These are phyloP conservation scores for Melanotaenia pygmaea DNA, from an alignment of 2,797 vertebrate genomes.

Conservation along the genomic window DNA sequence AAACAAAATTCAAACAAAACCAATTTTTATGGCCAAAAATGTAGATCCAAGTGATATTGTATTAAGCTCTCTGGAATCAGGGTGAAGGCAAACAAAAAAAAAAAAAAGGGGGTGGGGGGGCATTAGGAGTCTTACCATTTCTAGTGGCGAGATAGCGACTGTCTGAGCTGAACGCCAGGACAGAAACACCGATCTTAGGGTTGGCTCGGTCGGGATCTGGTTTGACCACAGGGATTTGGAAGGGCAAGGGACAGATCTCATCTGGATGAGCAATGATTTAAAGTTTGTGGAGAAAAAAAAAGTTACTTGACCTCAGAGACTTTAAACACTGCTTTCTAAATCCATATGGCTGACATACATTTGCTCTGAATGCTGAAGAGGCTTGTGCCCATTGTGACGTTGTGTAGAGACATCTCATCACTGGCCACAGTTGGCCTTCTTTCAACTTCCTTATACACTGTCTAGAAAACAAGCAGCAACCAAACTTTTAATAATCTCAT, in stretches of 20 bases:
- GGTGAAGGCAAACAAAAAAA: neutral
- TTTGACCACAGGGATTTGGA: constrained; percentile 87
- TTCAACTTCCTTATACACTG: constrained; percentile 93
- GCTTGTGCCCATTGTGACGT: constrained; percentile 73
- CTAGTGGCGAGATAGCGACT: constrained; percentile 93
- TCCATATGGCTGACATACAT: constrained; percentile 79
- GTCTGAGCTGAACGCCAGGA: constrained; percentile 91
- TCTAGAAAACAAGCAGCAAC: constrained; percentile 70
- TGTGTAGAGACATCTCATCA: constrained; percentile 83
- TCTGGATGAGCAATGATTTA: constrained; percentile 76
- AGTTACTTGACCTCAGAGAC: neutral
- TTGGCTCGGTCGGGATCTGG: constrained; percentile 92
- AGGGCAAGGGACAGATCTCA: constrained; percentile 84
- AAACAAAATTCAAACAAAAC: neutral
- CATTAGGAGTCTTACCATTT: constrained; percentile 83
- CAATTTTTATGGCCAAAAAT: neutral
- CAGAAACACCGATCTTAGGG: constrained; percentile 92
- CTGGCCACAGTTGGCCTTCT: constrained; percentile 77
- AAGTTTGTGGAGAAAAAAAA: constrained; percentile 9
- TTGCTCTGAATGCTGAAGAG: constrained; percentile 89
- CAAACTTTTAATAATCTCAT: neutral
- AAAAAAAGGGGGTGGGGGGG: neutral
- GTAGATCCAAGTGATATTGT: neutral
- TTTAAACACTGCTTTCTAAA: constrained; percentile 1
- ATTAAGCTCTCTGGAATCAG: neutral